Evolutionary conservation across 2,113 vertebrate species (phyloP).

Genomic region (Bujurquina vittata): DNA sequence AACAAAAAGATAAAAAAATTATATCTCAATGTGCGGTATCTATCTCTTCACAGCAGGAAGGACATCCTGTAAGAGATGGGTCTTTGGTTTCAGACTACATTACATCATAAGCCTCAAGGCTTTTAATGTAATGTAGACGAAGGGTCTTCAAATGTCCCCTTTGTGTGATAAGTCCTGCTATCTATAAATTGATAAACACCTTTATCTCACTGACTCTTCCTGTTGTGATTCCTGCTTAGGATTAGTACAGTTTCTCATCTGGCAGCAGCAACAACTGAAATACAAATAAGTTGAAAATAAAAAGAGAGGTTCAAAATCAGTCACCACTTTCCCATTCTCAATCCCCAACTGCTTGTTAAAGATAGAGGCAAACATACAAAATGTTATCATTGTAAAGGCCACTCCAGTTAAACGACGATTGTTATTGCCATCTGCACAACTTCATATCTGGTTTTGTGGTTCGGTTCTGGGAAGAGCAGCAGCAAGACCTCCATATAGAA

Average conservation of each 20-base stretch:
- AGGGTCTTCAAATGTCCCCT: conserved; percentile 36
- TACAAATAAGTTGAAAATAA: conserved; percentile 1
- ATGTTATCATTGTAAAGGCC: background rate
- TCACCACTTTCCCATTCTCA: background rate
- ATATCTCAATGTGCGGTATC: conserved; percentile 41
- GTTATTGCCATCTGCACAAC: background rate
- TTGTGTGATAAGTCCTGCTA: conserved; percentile 30
- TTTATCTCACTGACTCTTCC: conserved; percentile 27
- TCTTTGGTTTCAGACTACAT: conserved; percentile 6
- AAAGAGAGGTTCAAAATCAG: background rate
- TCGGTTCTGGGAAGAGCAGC: background rate
- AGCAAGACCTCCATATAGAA: background rate
- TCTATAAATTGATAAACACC: conserved; percentile 44
- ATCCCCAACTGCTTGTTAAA: background rate
- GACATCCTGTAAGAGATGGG: conserved; percentile 3
- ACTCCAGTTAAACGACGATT: background rate
- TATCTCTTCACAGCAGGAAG: conserved; percentile 42
- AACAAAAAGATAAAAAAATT: conserved; percentile 23
- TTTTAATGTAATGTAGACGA: conserved; percentile 26
- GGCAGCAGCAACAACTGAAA: background rate
- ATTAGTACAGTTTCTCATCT: conserved; percentile 33
- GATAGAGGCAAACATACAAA: background rate
- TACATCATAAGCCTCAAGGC: conserved; percentile 5
- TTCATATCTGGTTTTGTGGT: background rate
- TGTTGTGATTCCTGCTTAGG: conserved; percentile 17